Evolutionary conservation across 2,888 invertebrate genomes (phyloP).

Genomic region (Sialis fuliginosa): DNA sequence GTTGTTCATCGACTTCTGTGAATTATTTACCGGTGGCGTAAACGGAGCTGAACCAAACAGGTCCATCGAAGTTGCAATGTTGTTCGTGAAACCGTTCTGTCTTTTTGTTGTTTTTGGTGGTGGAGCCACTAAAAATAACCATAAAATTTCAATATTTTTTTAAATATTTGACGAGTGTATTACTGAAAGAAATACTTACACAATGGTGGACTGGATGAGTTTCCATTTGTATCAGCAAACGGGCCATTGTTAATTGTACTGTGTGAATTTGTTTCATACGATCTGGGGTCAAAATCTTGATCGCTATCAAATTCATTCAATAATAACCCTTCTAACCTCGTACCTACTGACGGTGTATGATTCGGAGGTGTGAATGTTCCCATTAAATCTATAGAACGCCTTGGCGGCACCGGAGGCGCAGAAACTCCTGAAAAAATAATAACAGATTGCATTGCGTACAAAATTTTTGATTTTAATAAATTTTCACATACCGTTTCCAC

Average conservation of each 20-base stretch:
- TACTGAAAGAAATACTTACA: conserved; percentile 33
- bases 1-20: conserved; percentile 11
- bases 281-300: conserved; percentile 74
- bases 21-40: conserved; percentile 24
- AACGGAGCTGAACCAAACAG: conserved; percentile 70
- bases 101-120: conserved; percentile 61
- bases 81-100: conserved; percentile 20
- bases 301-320: conserved; percentile 67
- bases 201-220: conserved; percentile 37
- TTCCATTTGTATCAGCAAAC: conserved; percentile 19
- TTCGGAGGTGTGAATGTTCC: conserved; percentile 10
- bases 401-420: conserved; percentile 30
- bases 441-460: too few relatives aligned
- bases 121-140: conserved; percentile 56
- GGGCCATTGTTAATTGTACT: conserved; percentile 18
- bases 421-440: neutral
- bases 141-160: neutral
- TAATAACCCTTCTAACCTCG: conserved; percentile 58
- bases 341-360: conserved; percentile 47
- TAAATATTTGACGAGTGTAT: neutral
- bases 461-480: neutral
- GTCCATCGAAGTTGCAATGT: conserved; percentile 40
- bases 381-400: conserved; percentile 21
- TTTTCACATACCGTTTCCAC: neutral
- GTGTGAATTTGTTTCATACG: conserved; percentile 45